Percentiles rank a stretch among this genome's conserved stretches.
Conservation (phyloP, 1,140 invertebrate genomes). For the Diabrotica virgifera region DNA sequence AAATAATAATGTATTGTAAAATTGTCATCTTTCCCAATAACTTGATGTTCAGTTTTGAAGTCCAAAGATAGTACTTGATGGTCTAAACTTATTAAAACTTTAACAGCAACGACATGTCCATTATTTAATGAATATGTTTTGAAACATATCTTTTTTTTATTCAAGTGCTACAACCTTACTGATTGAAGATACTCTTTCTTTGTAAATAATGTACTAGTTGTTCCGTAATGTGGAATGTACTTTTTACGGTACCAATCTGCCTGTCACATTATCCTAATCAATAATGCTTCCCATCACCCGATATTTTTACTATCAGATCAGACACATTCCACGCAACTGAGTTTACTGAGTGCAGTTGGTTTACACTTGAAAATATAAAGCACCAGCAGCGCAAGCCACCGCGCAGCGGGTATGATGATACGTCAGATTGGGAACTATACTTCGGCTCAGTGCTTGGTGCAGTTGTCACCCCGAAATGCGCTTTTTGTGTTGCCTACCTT, state of each 20-base stretch:
- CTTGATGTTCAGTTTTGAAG: no score
- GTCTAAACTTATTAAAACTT: no score
- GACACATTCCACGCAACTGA: slow-evolving; percentile 40
- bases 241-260: slow-evolving; percentile 62
- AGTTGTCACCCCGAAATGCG: no score
- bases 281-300: slow-evolving; percentile 29
- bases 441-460: neutral
- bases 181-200: neutral
- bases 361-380: neutral
- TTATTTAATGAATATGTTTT: no score
- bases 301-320: neutral
- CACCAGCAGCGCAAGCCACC: slow-evolving; percentile 15
- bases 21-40: no score
- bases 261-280: slow-evolving; percentile 39
- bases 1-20: no score
- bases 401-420: slow-evolving; percentile 38
- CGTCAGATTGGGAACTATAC: slow-evolving; percentile 42
- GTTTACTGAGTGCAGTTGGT: slow-evolving; percentile 3
- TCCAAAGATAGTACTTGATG: no score
- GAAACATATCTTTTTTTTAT: no score
- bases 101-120: no score
- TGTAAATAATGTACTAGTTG: slow-evolving; percentile 36
- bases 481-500: no score
- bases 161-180: neutral
- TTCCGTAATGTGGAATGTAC: slow-evolving; percentile 57